Conservation (phyloP, 2,113 vertebrate species). For the Myrmecophaga tridactyla region DNA sequence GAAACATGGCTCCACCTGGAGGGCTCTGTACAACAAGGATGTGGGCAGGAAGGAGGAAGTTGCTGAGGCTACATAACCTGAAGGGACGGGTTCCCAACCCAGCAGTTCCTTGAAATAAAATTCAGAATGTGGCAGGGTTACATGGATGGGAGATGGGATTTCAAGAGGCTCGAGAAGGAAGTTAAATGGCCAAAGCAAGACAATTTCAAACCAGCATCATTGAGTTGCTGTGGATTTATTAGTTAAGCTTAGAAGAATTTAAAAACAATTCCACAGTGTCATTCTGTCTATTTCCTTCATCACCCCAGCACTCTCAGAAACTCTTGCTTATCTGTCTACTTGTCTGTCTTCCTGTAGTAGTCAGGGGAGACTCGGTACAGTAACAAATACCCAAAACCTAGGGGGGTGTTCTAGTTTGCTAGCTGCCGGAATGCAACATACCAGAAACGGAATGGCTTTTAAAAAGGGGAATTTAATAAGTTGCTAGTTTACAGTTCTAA, state of each 20-base stretch:
- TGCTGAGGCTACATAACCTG: not conserved
- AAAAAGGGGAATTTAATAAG: no score
- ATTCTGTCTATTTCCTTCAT: not conserved
- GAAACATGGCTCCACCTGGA: not conserved
- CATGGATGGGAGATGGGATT: rapidly evolving
- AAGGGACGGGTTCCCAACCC: not conserved
- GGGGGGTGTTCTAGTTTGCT: no score
- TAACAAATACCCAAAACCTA: not conserved
- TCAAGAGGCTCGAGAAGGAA: not conserved
- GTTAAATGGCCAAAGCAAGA: not conserved
- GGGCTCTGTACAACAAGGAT: not conserved
- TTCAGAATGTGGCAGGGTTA: not conserved
- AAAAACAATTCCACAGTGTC: not conserved
- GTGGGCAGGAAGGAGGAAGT: not conserved
- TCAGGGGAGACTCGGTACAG: not conserved
- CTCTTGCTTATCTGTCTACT: not conserved
- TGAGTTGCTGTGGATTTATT: not conserved
- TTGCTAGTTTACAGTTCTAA: no score
- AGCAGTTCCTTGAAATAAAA: not conserved
- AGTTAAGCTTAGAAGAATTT: not conserved
- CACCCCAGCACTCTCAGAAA: not conserved
- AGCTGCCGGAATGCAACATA: no score
- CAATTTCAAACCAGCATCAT: not conserved
- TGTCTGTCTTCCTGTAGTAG: not conserved
- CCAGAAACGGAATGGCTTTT: no score